phyloP scores from a whole-genome alignment of 2,797 vertebrate genomes.

The Molothrus aeneus region DNA sequence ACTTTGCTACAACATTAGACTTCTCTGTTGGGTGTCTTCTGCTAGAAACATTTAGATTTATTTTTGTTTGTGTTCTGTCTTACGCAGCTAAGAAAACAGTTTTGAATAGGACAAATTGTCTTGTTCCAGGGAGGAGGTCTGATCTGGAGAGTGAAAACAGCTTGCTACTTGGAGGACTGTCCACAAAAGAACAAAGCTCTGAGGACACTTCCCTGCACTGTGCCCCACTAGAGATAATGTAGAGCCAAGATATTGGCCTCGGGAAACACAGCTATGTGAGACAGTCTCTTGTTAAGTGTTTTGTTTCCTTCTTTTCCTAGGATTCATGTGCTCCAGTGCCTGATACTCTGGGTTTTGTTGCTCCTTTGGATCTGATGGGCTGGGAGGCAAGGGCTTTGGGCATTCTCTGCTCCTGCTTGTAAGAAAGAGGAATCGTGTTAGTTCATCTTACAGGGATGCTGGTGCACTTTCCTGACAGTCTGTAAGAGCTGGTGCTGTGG shows the following conservation, averaged over 20 bases:
- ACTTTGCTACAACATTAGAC: not conserved
- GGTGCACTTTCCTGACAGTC: not conserved
- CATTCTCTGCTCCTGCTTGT: not conserved
- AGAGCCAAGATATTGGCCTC: not conserved
- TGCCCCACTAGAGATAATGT: not conserved
- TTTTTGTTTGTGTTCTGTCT: constrained; percentile 65
- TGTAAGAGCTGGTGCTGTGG: not conserved
- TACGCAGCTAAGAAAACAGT: constrained; percentile 71
- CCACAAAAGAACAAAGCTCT: constrained; percentile 1
- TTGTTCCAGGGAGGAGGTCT: constrained; percentile 50
- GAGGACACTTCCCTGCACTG: not conserved
- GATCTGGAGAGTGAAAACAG: constrained; percentile 38
- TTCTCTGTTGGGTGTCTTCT: constrained; percentile 36
- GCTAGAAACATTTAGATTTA: constrained; percentile 37
- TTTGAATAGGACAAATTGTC: constrained; percentile 58
- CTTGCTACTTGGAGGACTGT: constrained; percentile 19
- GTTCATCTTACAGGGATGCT: not conserved
- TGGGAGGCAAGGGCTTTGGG: not conserved
- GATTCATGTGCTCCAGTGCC: not conserved
- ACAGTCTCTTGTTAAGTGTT: not conserved
- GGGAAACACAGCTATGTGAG: not conserved
- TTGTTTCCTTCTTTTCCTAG: not conserved
- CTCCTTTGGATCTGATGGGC: not conserved
- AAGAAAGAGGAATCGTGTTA: not conserved
- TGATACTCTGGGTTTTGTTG: not conserved